A percentile compares a stretch with the other conserved stretches of the same genome.
Conservation (phyloP, 2,113 vertebrate species). For the Cephalophus harveyi region DNA sequence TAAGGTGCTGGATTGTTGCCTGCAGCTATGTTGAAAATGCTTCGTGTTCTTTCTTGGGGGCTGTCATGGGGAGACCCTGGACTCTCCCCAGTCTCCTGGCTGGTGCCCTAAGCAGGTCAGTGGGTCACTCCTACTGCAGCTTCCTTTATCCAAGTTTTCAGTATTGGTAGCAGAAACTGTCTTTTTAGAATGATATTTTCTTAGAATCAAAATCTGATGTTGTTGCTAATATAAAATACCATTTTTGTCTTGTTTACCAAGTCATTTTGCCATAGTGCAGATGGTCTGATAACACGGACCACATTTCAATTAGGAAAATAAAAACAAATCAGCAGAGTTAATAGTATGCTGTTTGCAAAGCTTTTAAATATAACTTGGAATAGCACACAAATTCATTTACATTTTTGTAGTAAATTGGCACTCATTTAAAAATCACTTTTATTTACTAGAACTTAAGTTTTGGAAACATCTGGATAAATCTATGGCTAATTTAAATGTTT, state of each 20-base stretch:
- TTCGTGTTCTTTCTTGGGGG: neutral
- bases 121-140: neutral
- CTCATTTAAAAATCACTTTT: conserved; percentile 66
- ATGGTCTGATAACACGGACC: conserved; percentile 67
- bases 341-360: conserved; percentile 44
- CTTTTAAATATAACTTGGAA: conserved; percentile 50
- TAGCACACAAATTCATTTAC: conserved; percentile 50
- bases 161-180: neutral
- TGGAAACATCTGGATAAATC: conserved; percentile 65
- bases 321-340: conserved; percentile 59
- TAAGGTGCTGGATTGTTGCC: neutral
- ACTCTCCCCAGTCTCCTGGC: neutral
- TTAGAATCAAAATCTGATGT: conserved; percentile 32
- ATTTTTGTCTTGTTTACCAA: conserved; percentile 60
- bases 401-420: conserved; percentile 57
- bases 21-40: neutral
- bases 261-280: conserved; percentile 46
- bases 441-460: conserved; percentile 62
- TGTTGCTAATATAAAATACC: conserved; percentile 26
- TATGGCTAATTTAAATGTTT: conserved; percentile 61
- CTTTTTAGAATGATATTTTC: neutral
- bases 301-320: conserved; percentile 69
- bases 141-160: neutral
- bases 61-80: neutral
- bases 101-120: neutral